These are phyloP conservation scores for Argyrosomus japonicus DNA, from an alignment of 2,113 vertebrate genomes.

Conservation along the genomic window DNA sequence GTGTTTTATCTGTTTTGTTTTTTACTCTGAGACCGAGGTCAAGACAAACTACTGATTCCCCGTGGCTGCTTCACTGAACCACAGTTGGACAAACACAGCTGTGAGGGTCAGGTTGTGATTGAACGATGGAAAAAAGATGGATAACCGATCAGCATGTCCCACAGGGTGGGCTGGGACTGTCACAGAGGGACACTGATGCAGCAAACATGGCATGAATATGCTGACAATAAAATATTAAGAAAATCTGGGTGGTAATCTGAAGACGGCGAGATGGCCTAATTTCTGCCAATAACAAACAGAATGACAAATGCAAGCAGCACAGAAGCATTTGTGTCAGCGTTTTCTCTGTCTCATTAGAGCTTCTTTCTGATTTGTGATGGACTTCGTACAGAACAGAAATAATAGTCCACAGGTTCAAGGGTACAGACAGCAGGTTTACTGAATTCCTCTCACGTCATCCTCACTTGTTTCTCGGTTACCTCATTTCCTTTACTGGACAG, in stretches of 20 bases:
- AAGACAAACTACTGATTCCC: not conserved
- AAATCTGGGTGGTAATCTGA: not conserved
- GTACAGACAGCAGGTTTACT: not conserved
- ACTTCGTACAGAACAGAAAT: not conserved
- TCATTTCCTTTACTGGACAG: conserved; percentile 12
- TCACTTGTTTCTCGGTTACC: not conserved
- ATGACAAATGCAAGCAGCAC: not conserved
- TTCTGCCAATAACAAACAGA: conserved; percentile 5
- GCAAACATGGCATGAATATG: not conserved
- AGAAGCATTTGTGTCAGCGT: conserved; percentile 10
- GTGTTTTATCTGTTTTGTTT: not conserved
- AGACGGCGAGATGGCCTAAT: conserved; percentile 15
- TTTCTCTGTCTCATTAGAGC: conserved; percentile 31
- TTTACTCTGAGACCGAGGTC: not conserved
- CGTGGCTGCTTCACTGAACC: not conserved
- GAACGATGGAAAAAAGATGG: not conserved
- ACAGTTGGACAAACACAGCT: conserved; percentile 16
- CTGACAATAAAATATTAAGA: conserved; percentile 24
- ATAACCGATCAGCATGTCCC: conserved; percentile 1
- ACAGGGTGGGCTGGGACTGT: not conserved
- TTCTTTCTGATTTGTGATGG: conserved; percentile 3
- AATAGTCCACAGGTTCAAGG: not conserved
- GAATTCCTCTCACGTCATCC: not conserved
- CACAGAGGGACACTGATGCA: not conserved
- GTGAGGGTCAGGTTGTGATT: conserved; percentile 10